Evolutionary conservation across 1,140 invertebrate species (phyloP).

Genomic region (Laodelphax striatellus): DNA sequence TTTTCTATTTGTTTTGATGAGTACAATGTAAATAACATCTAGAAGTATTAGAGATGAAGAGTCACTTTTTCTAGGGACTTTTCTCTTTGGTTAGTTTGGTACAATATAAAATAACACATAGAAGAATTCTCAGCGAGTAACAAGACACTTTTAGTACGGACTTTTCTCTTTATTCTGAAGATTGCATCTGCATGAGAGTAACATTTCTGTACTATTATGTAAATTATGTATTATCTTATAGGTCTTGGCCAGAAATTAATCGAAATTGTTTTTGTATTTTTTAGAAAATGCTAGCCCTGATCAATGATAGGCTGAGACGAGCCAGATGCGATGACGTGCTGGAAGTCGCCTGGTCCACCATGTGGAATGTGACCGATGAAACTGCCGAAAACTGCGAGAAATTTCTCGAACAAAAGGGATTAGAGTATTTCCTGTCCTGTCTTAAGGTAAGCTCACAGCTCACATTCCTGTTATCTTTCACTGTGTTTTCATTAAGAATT

Average conservation of each 20-base stretch:
- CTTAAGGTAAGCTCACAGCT: conserved; percentile 44
- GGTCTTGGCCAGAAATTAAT: too few species aligned
- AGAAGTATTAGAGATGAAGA: too few species aligned
- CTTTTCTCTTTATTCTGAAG: too few species aligned
- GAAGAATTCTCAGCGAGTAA: too few species aligned
- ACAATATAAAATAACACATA: too few species aligned
- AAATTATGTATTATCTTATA: too few species aligned
- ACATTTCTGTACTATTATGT: too few species aligned
- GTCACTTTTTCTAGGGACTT: neutral
- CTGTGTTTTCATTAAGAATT: too few species aligned
- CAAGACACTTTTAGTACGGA: neutral
- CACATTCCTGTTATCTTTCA: neutral
- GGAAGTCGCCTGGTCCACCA: conserved; percentile 94
- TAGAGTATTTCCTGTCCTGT: conserved; percentile 78
- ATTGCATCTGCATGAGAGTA: too few species aligned
- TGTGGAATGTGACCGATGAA: conserved; percentile 98
- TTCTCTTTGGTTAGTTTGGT: too few species aligned
- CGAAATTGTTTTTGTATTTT: conserved; percentile 22
- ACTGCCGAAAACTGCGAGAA: conserved; percentile 83
- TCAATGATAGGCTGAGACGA: conserved; percentile 58
- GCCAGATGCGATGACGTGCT: conserved; percentile 85
- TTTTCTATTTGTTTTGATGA: too few species aligned
- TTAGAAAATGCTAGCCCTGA: conserved; percentile 77
- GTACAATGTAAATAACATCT: too few species aligned
- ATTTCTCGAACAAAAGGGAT: conserved; percentile 76